Conservation (phyloP, 1,140 invertebrate genomes). For the Oryzaephilus surinamensis region DNA sequence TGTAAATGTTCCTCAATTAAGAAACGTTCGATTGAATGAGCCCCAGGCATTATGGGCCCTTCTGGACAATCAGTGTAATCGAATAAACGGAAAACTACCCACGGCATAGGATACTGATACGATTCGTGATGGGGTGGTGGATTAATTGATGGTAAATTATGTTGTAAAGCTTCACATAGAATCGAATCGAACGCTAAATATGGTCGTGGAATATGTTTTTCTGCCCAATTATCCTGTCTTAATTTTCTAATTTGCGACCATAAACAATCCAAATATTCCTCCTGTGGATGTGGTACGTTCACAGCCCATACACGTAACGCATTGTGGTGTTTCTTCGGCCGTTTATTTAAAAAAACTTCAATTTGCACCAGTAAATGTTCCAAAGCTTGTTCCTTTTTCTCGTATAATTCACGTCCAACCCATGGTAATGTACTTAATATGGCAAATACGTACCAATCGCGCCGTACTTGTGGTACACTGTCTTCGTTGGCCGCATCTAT, state of each 20-base stretch:
- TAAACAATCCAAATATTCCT: slow-evolving; percentile 96
- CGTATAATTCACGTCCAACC: slow-evolving; percentile 92
- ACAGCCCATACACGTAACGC: slow-evolving; percentile 87
- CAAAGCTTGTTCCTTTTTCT: slow-evolving; percentile 91
- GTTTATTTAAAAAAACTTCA: slow-evolving; percentile 89
- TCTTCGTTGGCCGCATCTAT: slow-evolving; percentile 92
- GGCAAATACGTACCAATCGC: slow-evolving; percentile 95
- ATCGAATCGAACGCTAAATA: slow-evolving; percentile 94
- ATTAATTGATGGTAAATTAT: slow-evolving; percentile 81
- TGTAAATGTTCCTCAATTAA: slow-evolving; percentile 95
- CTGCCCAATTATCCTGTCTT: slow-evolving; percentile 89
- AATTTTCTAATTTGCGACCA: slow-evolving; percentile 94
- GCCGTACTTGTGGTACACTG: slow-evolving; percentile 76
- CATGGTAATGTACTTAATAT: slow-evolving; percentile 90
- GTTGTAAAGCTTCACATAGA: slow-evolving; percentile 89
- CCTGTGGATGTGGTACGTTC: slow-evolving; percentile 89
- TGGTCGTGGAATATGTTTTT: slow-evolving; percentile 90
- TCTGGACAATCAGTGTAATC: slow-evolving; percentile 98
- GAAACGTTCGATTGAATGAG: slow-evolving; percentile 95
- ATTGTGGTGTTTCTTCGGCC: slow-evolving; percentile 82
- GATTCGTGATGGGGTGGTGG: slow-evolving; percentile 86
- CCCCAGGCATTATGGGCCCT: slow-evolving; percentile 80
- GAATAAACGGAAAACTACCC: slow-evolving; percentile 83
- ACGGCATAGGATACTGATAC: slow-evolving; percentile 80
- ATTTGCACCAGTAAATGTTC: slow-evolving; percentile 87